Conservation (phyloP, 2,797 vertebrate species). For the Silurus aristotelis region DNA sequence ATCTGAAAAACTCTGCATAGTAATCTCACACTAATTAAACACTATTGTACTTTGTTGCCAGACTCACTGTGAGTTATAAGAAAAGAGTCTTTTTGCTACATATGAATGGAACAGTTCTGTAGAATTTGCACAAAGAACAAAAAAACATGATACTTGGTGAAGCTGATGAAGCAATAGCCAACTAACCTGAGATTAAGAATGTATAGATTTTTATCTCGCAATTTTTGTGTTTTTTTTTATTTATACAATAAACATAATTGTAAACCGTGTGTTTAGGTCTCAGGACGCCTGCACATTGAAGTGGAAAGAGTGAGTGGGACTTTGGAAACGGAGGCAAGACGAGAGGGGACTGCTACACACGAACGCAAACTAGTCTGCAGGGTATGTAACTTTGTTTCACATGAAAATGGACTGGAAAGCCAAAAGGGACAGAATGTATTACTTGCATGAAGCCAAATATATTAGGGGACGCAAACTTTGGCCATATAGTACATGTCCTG, state of each 20-base stretch:
- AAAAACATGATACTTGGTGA: not conserved
- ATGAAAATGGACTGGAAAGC: not conserved
- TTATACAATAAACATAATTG: no score
- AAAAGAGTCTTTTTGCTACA: not conserved
- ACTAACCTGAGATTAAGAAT: not conserved
- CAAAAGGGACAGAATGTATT: not conserved
- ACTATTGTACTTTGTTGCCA: not conserved
- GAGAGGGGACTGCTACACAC: conserved; percentile 75
- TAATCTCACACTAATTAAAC: not conserved
- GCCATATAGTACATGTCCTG: not conserved
- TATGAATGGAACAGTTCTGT: not conserved
- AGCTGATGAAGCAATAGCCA: not conserved
- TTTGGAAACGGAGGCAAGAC: conserved; percentile 83
- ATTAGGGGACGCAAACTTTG: not conserved
- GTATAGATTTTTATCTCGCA: no score
- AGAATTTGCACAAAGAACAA: not conserved
- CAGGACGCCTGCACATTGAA: conserved; percentile 91
- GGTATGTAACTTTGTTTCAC: conserved; percentile 69
- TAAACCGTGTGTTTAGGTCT: conserved; percentile 74
- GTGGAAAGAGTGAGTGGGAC: conserved; percentile 85
- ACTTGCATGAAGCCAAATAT: not conserved
- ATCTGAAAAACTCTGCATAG: not conserved
- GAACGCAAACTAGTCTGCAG: conserved; percentile 89
- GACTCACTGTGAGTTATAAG: not conserved
- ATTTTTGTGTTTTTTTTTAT: no score